phyloP scores from a whole-genome alignment of 2,113 vertebrate genomes.

The Coptodon bakossiorum region DNA sequence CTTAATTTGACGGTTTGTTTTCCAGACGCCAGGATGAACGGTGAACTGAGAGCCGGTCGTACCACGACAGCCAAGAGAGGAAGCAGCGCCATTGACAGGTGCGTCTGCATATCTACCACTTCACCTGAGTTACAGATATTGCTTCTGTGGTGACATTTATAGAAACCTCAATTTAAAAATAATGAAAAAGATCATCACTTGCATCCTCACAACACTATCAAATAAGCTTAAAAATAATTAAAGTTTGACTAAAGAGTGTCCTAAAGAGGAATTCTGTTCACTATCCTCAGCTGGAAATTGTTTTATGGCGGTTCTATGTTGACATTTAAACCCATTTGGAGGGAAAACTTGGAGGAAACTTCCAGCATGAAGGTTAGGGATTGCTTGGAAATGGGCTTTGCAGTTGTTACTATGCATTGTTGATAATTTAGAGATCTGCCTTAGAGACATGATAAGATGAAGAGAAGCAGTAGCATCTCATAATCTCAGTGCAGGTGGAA shows the following conservation, averaged over 20 bases:
- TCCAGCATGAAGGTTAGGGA: not conserved
- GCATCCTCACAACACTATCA: not conserved
- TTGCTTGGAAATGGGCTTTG: not conserved
- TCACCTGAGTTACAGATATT: not conserved
- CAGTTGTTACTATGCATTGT: not conserved
- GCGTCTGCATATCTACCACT: not conserved
- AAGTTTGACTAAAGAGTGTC: not conserved
- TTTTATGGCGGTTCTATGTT: not conserved
- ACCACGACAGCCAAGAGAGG: constrained; percentile 12
- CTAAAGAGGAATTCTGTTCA: rapidly evolving
- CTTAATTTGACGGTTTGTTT: not conserved
- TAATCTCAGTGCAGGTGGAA: not conserved
- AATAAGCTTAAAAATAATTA: not conserved
- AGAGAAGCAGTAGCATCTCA: not conserved
- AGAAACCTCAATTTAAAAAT: not conserved
- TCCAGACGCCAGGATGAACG: constrained; percentile 29
- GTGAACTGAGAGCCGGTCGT: constrained; percentile 27
- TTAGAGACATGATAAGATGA: not conserved
- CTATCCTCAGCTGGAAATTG: not conserved
- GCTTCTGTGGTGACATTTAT: not conserved
- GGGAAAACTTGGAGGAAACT: not conserved
- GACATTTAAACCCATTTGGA: not conserved
- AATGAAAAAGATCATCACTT: not conserved
- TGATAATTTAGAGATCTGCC: not conserved
- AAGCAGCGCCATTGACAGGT: constrained; percentile 20